Percentiles rank a stretch among this genome's conserved stretches.
Evolutionary conservation across 2,888 invertebrate genomes (phyloP).

Genomic region (Malacosoma neustria): DNA sequence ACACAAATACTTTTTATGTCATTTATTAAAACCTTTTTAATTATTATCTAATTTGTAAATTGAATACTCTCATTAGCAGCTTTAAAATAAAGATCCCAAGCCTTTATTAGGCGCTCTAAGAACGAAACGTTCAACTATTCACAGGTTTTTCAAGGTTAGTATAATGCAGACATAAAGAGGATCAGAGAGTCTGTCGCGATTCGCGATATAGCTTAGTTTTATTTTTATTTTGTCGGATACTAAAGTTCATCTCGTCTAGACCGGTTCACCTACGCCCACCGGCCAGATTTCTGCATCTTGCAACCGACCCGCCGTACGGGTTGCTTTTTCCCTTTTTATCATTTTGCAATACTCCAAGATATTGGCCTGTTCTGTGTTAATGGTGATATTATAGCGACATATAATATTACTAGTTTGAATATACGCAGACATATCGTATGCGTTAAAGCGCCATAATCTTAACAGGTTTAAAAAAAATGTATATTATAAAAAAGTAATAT

Average conservation of each 20-base stretch:
- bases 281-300: constrained; percentile 71
- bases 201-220: constrained; percentile 41
- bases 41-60: no score
- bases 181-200: constrained; percentile 44
- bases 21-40: no score
- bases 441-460: no score
- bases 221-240: constrained; percentile 61
- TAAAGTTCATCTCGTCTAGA: constrained; percentile 72
- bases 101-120: no score
- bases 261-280: constrained; percentile 66
- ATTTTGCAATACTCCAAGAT: constrained; percentile 60
- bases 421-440: no score
- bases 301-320: constrained; percentile 65
- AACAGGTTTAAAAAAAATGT: no score
- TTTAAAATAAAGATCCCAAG: no score
- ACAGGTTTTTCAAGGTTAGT: not conserved
- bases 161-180: constrained; percentile 41
- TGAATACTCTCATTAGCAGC: no score
- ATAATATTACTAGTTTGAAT: no score
- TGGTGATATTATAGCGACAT: constrained; percentile 47
- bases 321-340: constrained; percentile 65
- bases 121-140: not conserved
- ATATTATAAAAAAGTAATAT: no score
- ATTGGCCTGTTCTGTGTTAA: constrained; percentile 48
- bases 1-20: no score